Evolutionary conservation across 2,888 invertebrate species (phyloP).

Genomic region (Andricus quercusramuli): DNA sequence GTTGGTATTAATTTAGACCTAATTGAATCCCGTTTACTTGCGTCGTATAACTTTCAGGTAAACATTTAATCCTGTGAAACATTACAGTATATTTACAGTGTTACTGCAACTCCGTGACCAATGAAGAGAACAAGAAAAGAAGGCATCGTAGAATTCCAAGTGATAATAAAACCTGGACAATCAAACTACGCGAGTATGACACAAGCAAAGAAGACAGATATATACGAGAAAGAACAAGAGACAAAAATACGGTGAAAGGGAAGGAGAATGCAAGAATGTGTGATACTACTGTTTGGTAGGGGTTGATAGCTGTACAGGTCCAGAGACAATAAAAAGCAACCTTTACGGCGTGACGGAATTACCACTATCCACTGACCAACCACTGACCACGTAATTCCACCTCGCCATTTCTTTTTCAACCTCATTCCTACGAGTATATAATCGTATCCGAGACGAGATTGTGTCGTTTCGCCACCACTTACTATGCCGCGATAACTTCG

Average conservation of each 20-base stretch:
- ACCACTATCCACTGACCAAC: slow-evolving; percentile 67
- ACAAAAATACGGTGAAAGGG: slow-evolving; percentile 13
- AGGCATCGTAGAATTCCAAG: slow-evolving; percentile 61
- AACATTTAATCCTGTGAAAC: slow-evolving; percentile 16
- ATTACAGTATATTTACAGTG: slow-evolving; percentile 27
- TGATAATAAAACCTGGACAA: slow-evolving; percentile 75
- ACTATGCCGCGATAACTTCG: slow-evolving; percentile 10
- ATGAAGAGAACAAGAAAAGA: slow-evolving; percentile 35
- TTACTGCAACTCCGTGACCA: slow-evolving; percentile 39
- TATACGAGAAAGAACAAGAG: slow-evolving; percentile 18
- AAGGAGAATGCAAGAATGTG: slow-evolving; percentile 30
- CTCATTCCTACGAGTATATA: slow-evolving; percentile 64
- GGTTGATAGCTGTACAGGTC: slow-evolving; percentile 58
- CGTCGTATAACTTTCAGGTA: background rate
- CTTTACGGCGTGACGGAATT: slow-evolving; percentile 74
- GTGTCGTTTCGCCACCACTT: slow-evolving; percentile 53
- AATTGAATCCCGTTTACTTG: background rate
- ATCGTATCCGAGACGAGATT: slow-evolving; percentile 65
- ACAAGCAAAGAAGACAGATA: slow-evolving; percentile 44
- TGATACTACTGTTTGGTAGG: slow-evolving; percentile 38
- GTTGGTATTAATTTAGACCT: background rate
- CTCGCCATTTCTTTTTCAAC: slow-evolving; percentile 51
- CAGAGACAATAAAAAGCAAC: slow-evolving; percentile 72
- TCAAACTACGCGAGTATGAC: slow-evolving; percentile 67
- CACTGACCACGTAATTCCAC: slow-evolving; percentile 49